Evolutionary conservation across 1,140 invertebrate genomes (phyloP), one percentile per base, ranked within the genome.

Genomic region (Hylyphantes graminicola): DNA sequence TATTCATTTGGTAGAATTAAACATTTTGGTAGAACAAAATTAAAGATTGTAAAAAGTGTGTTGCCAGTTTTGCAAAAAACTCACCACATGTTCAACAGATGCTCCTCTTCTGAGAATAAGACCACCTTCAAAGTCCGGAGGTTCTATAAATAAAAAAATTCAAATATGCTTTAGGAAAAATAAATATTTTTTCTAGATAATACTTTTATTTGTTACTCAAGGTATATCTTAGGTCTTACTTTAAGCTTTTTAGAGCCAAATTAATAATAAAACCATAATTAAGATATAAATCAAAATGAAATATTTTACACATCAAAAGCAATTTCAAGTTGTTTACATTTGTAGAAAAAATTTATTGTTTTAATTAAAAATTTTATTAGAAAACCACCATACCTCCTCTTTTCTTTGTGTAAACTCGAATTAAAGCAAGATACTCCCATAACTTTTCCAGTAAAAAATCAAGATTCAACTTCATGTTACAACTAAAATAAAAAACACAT

Each of bases 381-480:
- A 53, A n/a, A 54, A 65, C 54, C 13, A 21, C 67, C 87, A 86
- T 86, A 87, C 87, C 90, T 86, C 98, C 97, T 13, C 97, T 96
- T 91, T 99, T 99, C 91, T 99, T 99, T 19, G 98, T 99, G 90
- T 99, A 99, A 10, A 99, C 96, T 88, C 97, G 91, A 88, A 99
- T 97, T 4, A 99, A 92, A 57, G 95, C 93, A 55, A 99, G 90
- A 88, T 96, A 95, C 89, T 98, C 96, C 98, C 98, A 99, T 8
- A 99, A 90, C 5, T 92, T 93, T 88, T 98, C 96, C 87, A 99
- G 89, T 70, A 99, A 91, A 89, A 95, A 99, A 89, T 99, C 98
- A 87, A 99, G 90, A 91, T 99, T 99, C 12, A 99, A 91, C 89
- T 98, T 98, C 97, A 99, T 98, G 91, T 99, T 99, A 91, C 98